Evolutionary conservation across 2,797 vertebrate species (phyloP), one percentile per base, ranked within the genome.

Genomic region (Pipistrellus kuhlii): DNA sequence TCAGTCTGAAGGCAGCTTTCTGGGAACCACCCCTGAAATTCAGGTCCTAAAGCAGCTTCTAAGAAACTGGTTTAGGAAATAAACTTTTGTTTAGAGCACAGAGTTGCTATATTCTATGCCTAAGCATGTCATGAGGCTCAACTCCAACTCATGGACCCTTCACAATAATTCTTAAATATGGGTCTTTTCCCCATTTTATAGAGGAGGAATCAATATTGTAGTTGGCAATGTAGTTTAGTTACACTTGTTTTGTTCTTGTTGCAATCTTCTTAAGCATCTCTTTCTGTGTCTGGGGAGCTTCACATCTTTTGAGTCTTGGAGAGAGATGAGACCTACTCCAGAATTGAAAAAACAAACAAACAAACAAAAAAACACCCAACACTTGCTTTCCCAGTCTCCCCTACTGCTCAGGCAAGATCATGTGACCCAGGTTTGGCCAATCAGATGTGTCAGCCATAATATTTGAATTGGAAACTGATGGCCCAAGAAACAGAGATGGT

Each of bases 151-250:
- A 82, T 30, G n/a, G 20, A 64, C 48, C 27, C 46, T 35, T 44
- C 72, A 64, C 15, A 48, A 10, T 55, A 87, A 57, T 94, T 88
- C 68, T 68, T 96, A 69, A 81, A 85, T 32, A 91, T 38, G 25
- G 35, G 15, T 46, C 62, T 89, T 73, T 87, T 73, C 59, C 76
- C 62, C 72, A 85, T 27, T 92, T 88, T 80, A 41, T 10, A 9
- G 46, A 55, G 48, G 17, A 90, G 10, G 68, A 71, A 51, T 85
- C 62, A 51, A 64, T 23, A 25, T 30, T 62, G 8, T 38, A 89
- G 46, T 41, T 83, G 66, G 38, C 2, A 35, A 25, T 9, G 20
- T 51, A 72, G 64, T 12, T 66, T 18, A 72, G 44, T 69, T 72
- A 71, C 9, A 5, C 57, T 62, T 66, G n/a, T 59, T 85, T 77